Evolutionary conservation across 2,113 vertebrate genomes (phyloP), one percentile per base, ranked within the genome.

Genomic region (Otus sunia): DNA sequence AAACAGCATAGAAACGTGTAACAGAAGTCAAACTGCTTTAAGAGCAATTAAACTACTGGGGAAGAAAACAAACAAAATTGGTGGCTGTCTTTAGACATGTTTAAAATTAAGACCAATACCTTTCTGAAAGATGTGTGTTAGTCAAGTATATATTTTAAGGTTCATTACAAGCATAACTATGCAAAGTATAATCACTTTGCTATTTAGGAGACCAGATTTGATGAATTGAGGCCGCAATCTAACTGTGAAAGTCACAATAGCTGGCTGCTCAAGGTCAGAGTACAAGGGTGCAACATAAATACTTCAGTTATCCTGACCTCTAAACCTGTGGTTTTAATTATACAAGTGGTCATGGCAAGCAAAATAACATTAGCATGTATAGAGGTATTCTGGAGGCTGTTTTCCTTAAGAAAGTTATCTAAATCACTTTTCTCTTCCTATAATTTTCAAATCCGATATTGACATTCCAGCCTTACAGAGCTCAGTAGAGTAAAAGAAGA

Each of bases 321-420:
- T 39, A 82, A 82, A 41, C 29, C n/a, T 67, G 13, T 49, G 23
- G 3, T 88, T 83, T 72, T 80, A 68, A 76, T 81, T 43, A 39
- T 12, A 43, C 1, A 3, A 66, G 37, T 1, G 1, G 3, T 30
- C 49, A 41, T 4, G 34, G 6, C 9, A 76, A 72, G 22, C 3
- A 37, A 79, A 85, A 29, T 3, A 79, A 41, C 30, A 64, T 45
- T 14, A 82, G 21, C 21, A 49, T 15, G 37, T 26, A 34, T 0
- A 74, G 27, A 92, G 14, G 9, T 15, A 49, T 66, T 80, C 47
- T 63, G 29, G 41, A 89, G 11, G 12, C 39, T 36, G 8, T n/a
- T 58, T 63, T 87, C 30, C 52, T 29, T 30, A 41, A 56, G 4
- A 25, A 86, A 86, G 9, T 53, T 81, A 58, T 14, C 26, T 20